Evolutionary conservation across 2,797 vertebrate species (phyloP).

Genomic region (Gorsachius magnificus): DNA sequence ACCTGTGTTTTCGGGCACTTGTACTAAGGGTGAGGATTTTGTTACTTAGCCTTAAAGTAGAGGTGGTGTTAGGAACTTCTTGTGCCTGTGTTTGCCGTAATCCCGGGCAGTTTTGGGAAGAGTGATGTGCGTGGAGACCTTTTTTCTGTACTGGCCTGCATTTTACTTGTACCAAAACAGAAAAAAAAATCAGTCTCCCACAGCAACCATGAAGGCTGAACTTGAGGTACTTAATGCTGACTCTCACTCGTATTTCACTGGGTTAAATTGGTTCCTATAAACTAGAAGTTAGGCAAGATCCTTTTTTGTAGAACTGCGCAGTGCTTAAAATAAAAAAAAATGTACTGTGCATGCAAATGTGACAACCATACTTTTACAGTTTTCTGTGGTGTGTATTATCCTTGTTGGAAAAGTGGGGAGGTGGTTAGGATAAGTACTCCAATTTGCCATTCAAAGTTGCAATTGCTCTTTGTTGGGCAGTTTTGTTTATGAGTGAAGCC

Average conservation of each 20-base stretch:
- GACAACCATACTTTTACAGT: neutral
- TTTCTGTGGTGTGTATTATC: neutral
- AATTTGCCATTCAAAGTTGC: conserved; percentile 21
- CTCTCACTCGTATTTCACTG: neutral
- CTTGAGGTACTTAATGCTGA: neutral
- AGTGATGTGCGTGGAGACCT: neutral
- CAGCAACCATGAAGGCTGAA: neutral
- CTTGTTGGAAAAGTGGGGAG: neutral
- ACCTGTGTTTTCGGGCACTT: neutral
- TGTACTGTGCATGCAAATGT: neutral
- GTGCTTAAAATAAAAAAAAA: neutral
- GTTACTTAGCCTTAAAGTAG: neutral
- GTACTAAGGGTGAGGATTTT: neutral
- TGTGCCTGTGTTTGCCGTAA: no score
- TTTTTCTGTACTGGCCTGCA: neutral
- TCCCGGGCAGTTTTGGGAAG: neutral
- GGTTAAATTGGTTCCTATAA: neutral
- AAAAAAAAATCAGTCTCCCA: neutral
- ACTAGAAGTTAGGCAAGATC: no score
- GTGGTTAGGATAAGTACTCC: conserved; percentile 14
- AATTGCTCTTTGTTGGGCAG: neutral
- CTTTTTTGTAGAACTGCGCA: neutral
- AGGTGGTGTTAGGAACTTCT: no score
- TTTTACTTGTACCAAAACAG: neutral
- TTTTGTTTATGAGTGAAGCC: neutral